phyloP scores from a whole-genome alignment of 1,140 invertebrate genomes.

The Aphelenchoides fujianensis region DNA sequence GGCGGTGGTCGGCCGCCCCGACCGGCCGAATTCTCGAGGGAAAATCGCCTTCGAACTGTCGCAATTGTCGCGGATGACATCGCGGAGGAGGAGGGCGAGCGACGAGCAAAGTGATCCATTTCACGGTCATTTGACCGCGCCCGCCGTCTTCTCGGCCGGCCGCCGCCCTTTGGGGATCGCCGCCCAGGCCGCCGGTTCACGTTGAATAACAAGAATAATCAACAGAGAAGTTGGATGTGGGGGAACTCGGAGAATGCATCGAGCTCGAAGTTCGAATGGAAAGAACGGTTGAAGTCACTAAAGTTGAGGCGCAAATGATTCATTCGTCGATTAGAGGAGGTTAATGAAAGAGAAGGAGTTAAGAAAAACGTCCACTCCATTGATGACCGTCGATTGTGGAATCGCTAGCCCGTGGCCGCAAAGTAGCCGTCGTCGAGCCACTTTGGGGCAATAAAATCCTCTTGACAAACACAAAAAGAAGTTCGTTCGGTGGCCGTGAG shows the following conservation, averaged over 20 bases:
- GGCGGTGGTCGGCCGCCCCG: too few species aligned
- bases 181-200: too few species aligned
- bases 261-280: neutral
- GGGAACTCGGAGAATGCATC: too few species aligned
- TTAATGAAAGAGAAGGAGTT: too few species aligned
- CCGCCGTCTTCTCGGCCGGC: neutral
- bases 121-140: neutral
- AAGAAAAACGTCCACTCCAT: too few species aligned
- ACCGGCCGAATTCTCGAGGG: too few species aligned
- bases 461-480: conserved; percentile 1
- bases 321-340: too few species aligned
- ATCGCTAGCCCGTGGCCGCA: neutral
- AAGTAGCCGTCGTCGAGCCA: neutral
- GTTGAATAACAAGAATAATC: too few species aligned
- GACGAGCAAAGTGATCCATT: conserved; percentile 5
- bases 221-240: too few species aligned
- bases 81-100: too few species aligned
- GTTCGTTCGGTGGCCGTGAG: neutral
- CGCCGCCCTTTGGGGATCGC: neutral
- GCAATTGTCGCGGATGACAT: neutral
- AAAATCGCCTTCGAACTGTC: too few species aligned
- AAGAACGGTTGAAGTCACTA: neutral
- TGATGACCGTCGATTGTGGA: too few species aligned
- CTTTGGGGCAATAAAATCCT: neutral
- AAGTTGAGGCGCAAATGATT: neutral